phyloP scores from a whole-genome alignment of 2,113 vertebrate genomes.

The Nannobrachium achirus region DNA sequence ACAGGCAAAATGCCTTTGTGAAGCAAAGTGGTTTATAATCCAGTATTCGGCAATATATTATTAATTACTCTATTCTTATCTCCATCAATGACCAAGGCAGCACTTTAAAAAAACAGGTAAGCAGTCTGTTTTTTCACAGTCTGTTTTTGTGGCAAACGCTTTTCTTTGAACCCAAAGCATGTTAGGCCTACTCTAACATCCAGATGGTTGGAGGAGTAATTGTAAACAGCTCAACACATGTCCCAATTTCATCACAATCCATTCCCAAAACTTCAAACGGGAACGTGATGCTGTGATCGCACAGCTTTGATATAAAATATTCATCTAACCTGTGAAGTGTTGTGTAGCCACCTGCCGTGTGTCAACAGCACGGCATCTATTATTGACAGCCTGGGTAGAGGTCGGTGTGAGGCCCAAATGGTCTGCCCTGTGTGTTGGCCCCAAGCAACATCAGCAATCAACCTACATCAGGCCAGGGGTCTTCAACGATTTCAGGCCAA shows the following conservation, averaged over 20 bases:
- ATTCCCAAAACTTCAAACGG: slow-evolving; percentile 75
- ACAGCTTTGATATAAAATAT: slow-evolving; percentile 82
- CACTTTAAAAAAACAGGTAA: slow-evolving; percentile 25
- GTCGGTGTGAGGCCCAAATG: slow-evolving; percentile 49
- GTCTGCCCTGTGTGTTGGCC: slow-evolving; percentile 56
- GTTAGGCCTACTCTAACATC: slow-evolving; percentile 50
- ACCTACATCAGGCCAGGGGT: too few relatives aligned
- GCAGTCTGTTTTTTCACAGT: slow-evolving; percentile 27
- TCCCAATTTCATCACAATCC: slow-evolving; percentile 67
- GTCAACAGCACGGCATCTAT: slow-evolving; percentile 77
- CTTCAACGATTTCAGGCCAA: too few relatives aligned
- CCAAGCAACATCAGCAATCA: slow-evolving; percentile 24
- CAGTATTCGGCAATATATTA: slow-evolving; percentile 38
- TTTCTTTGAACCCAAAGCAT: slow-evolving; percentile 51
- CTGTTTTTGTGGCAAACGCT: slow-evolving; percentile 31
- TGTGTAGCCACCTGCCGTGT: slow-evolving; percentile 78
- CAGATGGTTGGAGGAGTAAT: slow-evolving; percentile 72
- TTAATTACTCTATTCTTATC: slow-evolving; percentile 29
- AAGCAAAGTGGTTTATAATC: slow-evolving; percentile 30
- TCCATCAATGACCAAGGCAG: slow-evolving; percentile 20
- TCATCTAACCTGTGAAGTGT: slow-evolving; percentile 77
- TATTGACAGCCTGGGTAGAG: slow-evolving; percentile 74
- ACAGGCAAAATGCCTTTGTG: slow-evolving; percentile 14
- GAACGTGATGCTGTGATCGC: slow-evolving; percentile 69
- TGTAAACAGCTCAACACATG: slow-evolving; percentile 73